Percentiles rank a stretch among this genome's conserved stretches.
These are phyloP conservation scores for Oryzias javanicus DNA, from an alignment of 2,113 vertebrate genomes.

Conservation along the genomic window DNA sequence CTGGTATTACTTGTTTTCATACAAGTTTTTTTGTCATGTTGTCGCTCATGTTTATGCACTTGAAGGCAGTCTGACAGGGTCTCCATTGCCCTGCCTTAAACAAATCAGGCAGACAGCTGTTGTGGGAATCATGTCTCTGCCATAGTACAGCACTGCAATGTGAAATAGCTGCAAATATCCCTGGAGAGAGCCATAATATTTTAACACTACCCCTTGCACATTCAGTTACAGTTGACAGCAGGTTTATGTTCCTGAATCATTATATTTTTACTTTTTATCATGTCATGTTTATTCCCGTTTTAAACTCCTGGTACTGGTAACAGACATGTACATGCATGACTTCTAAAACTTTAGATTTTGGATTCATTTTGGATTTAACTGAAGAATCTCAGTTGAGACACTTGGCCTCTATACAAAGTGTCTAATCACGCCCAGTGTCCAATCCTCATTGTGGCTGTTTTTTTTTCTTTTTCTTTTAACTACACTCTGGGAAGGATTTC, in stretches of 20 bases:
- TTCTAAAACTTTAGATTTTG: no score
- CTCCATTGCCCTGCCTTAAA: constrained; percentile 38
- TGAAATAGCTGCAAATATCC: constrained; percentile 52
- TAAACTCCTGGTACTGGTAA: constrained; percentile 1
- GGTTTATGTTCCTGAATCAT: constrained; percentile 22
- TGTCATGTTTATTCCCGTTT: not conserved
- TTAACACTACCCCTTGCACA: constrained; percentile 49
- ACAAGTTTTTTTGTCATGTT: not conserved
- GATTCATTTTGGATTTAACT: constrained; percentile 16
- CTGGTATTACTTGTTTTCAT: not conserved
- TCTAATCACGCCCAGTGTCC: not conserved
- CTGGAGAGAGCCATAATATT: constrained; percentile 47
- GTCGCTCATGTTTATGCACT: constrained; percentile 17
- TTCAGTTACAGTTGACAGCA: constrained; percentile 47
- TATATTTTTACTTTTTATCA: not conserved
- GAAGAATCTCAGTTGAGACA: not conserved
- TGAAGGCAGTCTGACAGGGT: constrained; percentile 13
- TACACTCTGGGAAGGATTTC: not conserved
- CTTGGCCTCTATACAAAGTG: constrained; percentile 24
- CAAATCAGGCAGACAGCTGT: constrained; percentile 52
- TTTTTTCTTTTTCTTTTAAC: not conserved
- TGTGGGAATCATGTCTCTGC: constrained; percentile 65
- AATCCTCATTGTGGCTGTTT: constrained; percentile 2
- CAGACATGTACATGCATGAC: not conserved
- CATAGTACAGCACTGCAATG: constrained; percentile 54